Evolutionary conservation across 2,797 vertebrate species (phyloP), one percentile per base, ranked within the genome.

Genomic region (Hyperoplus immaculatus): DNA sequence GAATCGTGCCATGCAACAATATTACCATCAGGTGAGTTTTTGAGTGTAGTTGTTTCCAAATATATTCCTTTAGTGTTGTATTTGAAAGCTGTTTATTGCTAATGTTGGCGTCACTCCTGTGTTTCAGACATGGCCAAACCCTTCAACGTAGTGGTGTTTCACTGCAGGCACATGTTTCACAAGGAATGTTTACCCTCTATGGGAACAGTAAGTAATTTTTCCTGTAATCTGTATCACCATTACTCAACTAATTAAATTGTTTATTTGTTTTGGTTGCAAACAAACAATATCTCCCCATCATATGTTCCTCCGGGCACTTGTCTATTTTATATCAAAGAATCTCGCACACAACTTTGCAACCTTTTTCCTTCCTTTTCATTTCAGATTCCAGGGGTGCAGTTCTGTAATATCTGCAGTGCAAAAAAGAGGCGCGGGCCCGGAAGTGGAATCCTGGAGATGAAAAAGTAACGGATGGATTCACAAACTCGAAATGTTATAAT

Each of bases 101-200:
- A 1, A 29, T 57, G 66, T 8, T 36, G 72, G 21, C 11, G 46
- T 81, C 1, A 10, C 13, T 6, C 8, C 15, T 83, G 4, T 90
- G 70, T 93, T 92, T 65, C 89, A 99, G 98, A 99, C 81, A 97
- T 96, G 75, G 96, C 97, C 13, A 97, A 97, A 82, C 87, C 95
- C 51, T 99, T 97, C 93, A 96, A 90, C 0, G 93, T 97, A 85
- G 96, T 98, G n/a, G 96, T 98, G 82, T 99, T 99, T 92, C 96
- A 99, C 91, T 99, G 98, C 94, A 97, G 98, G 82, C 98, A 99
- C 70, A 98, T 99, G 98, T 99, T 99, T 91, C 98, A 99, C 88
- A 99, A 97, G 80, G 98, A 99, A 75, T 99, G 98, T 89, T 95
- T 99, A 64, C 97, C 97, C 0, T 95, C 96, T 21, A 89, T 96